Percentiles rank a stretch among this genome's conserved stretches.
phyloP scores from a whole-genome alignment of 1,140 invertebrate genomes.

The Drosophila quadrilineata region DNA sequence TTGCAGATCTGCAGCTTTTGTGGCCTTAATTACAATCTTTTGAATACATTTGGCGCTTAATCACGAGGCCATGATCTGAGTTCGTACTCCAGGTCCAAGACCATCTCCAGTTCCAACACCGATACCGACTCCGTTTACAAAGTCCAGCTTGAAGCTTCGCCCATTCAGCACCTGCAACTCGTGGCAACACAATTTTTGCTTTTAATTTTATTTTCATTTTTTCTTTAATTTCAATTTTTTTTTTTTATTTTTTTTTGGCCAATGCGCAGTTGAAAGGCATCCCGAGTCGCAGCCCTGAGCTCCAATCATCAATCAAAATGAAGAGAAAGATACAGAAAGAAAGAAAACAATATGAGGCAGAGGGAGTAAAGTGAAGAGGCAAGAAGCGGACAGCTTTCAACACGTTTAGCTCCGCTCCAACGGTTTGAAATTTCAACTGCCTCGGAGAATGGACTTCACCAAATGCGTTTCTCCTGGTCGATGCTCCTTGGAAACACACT shows the following conservation, averaged over 20 bases:
- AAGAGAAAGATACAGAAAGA: too few species aligned
- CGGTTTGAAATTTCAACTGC: conserved; percentile 69
- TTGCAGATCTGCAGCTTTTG: conserved; percentile 75
- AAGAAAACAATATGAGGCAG: too few species aligned
- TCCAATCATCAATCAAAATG: conserved; percentile 79
- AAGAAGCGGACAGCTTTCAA: conserved; percentile 65
- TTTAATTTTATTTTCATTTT: conserved; percentile 4
- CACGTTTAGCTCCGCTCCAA: conserved; percentile 69
- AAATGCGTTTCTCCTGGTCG: neutral
- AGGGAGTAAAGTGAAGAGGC: conserved; percentile 16
- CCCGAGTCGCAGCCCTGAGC: conserved; percentile 34
- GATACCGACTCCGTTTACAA: too few species aligned
- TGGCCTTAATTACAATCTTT: conserved; percentile 80
- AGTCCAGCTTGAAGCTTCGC: too few species aligned
- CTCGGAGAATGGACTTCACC: conserved; percentile 6
- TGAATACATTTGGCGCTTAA: conserved; percentile 80
- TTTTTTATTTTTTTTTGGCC: conserved; percentile 34
- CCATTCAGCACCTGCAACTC: too few species aligned
- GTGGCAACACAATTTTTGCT: too few species aligned
- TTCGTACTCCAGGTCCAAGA: conserved; percentile 1
- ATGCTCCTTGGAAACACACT: conserved; percentile 38
- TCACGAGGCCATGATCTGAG: conserved; percentile 67
- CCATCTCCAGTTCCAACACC: conserved; percentile 38
- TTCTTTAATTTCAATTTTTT: neutral
- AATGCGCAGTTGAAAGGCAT: conserved; percentile 60